Evolutionary conservation across 2,113 vertebrate species (phyloP), one percentile per base, ranked within the genome.

Genomic region (Labrus mixtus): DNA sequence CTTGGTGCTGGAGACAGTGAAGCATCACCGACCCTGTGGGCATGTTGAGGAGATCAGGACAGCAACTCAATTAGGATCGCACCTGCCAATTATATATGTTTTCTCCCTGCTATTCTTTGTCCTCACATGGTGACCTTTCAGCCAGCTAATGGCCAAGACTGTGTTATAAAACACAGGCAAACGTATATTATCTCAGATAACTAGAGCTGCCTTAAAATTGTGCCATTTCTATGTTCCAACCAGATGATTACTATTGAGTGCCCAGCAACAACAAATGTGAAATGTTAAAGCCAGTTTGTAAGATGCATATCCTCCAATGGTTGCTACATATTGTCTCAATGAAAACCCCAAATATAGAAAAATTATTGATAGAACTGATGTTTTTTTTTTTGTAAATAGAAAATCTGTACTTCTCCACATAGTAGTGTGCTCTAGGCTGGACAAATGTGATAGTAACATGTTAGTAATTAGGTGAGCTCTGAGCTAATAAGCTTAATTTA

Each of bases 51-150:
- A 15, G 13, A 29, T 22, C 37, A 41, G 53, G 6, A 10, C 22
- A 54, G 7, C 25, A 36, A 3, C 19, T 70, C 39, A 36, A 29
- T 46, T 17, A 46, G 23, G 8, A 60, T 15, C n/a, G 33, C 51
- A 56, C 15, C 9, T 60, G 13, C 4, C 51, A 76, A 68, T 67
- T 70, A 74, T 33, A 23, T 8, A 20, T 25, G n/a, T 37, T 48
- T 50, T 63, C 19, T 6, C 54, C 58, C 16, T 36, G 39, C 45
- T 19, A 23, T 61, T 46, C 13, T 51, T 13, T 50, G 23, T 54
- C 11, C 5, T 59, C 39, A 46, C 6, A 19, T 68, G 10, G 8
- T 66, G n/a, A n/a, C 2, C 12, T 54, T 60, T 53, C 1, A 20
- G 9, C 10, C 19, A 33, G 9, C 1, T 11, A 41, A 56, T n/a